Evolutionary conservation across 1,140 invertebrate genomes (phyloP), one percentile per base, ranked within the genome.

Genomic region (Geopemphigus sp.): DNA sequence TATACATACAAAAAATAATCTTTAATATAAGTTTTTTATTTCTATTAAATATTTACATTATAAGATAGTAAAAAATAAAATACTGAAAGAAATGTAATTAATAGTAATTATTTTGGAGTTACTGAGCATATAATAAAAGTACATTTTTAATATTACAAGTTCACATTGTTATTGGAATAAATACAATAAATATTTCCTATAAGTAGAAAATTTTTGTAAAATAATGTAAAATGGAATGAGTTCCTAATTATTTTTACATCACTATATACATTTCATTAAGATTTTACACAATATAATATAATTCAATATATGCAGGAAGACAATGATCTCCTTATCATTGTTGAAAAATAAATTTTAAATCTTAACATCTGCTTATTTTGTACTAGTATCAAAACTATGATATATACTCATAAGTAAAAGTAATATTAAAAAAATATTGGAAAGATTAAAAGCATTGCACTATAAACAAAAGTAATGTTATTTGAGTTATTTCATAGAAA

Each of bases 261-360:
- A 78, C 74, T 78, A 47, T 78, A 45, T 78, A 78, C 74, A 78
- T 50, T 61, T 63, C n/a, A 47, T 78, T 78, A 47, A 61, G 39
- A 59, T 61, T 59, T 45, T 78, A 78, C 32, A 78, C 39, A 54
- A 61, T 63, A 66, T 59, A 15, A 76, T 78, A 47, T 78, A 59
- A 47, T 63, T 61, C 45, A 68, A 68, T 68, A 26, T 68, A 50
- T 78, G 74, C 32, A 78, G 74, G 74, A 78, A 78, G 74, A 78
- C 74, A 78, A 78, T 78, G 74, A 78, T 78, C 54, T 15, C 57
- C 59, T 74, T 57, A 74, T 78, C 74, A 78, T 78, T 78, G 74
- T 78, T 78, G 14, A 78, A 61, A 74, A 78, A 78, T 61, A 78
- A 39, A 47, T 76, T 76, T 39, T 59, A 59, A 61, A 47, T 47